Evolutionary conservation across 1,140 invertebrate species (phyloP).

Genomic region (Lepidurus couesii): DNA sequence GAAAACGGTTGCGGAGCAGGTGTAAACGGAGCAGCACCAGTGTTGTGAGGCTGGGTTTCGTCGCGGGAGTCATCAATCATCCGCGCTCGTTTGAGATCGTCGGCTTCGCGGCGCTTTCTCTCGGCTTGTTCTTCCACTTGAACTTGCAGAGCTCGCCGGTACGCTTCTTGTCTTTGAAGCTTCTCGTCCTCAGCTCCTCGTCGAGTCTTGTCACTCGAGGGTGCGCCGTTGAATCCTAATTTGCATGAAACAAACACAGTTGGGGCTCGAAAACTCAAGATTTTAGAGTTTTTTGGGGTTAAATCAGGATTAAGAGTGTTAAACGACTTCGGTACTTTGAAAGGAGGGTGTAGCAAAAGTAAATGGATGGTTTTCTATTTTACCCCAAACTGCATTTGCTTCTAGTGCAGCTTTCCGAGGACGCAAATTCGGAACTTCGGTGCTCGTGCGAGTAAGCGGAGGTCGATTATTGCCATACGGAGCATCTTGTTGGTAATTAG

Average conservation of each 20-base stretch:
- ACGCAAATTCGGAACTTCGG: background rate
- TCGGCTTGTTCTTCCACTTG: conserved; percentile 6
- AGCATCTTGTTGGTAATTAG: background rate
- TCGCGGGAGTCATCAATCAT: background rate
- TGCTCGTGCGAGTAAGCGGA: background rate
- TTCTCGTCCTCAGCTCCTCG: background rate
- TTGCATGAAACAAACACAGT: background rate
- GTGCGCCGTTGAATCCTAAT: background rate
- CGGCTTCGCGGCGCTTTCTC: background rate
- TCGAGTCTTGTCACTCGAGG: background rate
- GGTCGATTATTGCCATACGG: background rate
- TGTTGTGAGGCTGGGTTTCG: too few relatives aligned
- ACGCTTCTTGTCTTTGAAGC: background rate
- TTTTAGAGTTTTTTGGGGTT: too few relatives aligned
- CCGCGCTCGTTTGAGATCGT: background rate
- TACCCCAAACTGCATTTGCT: background rate
- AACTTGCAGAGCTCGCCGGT: conserved; percentile 6
- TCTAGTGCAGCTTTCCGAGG: background rate
- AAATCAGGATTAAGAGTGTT: background rate
- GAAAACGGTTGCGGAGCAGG: background rate
- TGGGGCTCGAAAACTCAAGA: too few relatives aligned
- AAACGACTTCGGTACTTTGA: background rate
- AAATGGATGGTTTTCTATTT: background rate
- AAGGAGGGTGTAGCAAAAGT: background rate
- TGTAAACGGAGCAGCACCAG: background rate